Percentiles rank a stretch among this genome's conserved stretches.
phyloP scores from a whole-genome alignment of 2,888 invertebrate genomes.

The Thymelicus lineola region DNA sequence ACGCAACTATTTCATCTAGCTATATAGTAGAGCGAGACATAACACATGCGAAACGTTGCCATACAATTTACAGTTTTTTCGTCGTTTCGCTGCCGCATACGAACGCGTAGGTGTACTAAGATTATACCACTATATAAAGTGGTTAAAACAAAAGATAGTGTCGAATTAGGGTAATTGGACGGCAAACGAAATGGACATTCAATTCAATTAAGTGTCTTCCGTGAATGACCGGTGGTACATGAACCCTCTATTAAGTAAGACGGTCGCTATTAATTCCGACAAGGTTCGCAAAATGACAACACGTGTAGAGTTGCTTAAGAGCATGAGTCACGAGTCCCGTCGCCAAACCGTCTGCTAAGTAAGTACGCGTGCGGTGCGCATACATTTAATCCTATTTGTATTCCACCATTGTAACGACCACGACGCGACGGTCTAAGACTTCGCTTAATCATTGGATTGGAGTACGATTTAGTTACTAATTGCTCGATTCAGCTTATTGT shows the following conservation, averaged over 20 bases:
- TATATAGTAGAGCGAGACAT: too few relatives aligned
- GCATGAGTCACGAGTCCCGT: conserved; percentile 33
- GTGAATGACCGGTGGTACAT: background rate
- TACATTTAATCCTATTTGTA: conserved; percentile 28
- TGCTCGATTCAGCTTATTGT: conserved; percentile 16
- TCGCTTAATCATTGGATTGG: conserved; percentile 21
- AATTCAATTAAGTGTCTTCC: conserved; percentile 13
- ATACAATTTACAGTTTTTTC: too few relatives aligned
- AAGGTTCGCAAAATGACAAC: conserved; percentile 8
- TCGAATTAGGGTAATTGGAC: conserved; percentile 1
- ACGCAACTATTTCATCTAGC: too few relatives aligned
- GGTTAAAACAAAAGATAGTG: background rate
- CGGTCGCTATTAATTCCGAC: conserved; percentile 20
- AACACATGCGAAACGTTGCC: too few relatives aligned
- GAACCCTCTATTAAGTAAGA: background rate
- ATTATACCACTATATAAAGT: too few relatives aligned
- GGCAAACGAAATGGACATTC: conserved; percentile 3
- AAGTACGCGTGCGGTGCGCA: conserved; percentile 18
- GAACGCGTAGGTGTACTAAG: too few relatives aligned
- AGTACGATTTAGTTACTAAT: conserved; percentile 27
- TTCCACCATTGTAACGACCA: conserved; percentile 13
- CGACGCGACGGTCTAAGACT: conserved; percentile 3
- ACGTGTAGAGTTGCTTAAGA: conserved; percentile 17
- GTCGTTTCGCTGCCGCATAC: too few relatives aligned
- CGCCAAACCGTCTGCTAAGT: conserved; percentile 30